phyloP scores from a whole-genome alignment of 2,113 vertebrate genomes.

The Neofelis nebulosa region DNA sequence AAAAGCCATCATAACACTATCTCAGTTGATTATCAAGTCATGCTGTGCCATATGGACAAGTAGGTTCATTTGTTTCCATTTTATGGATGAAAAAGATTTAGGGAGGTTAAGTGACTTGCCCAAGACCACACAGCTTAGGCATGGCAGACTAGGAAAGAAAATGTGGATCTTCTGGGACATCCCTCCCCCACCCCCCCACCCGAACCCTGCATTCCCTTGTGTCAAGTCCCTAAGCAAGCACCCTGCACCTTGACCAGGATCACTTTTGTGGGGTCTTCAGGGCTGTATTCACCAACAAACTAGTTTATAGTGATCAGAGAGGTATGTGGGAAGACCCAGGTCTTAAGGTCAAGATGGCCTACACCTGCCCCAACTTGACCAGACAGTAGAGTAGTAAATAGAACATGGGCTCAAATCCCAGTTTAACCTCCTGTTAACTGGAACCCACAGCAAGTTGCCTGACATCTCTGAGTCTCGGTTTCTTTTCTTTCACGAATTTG shows the following conservation, averaged over 20 bases:
- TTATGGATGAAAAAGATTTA: background rate
- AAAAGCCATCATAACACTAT: background rate
- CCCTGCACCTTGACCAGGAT: background rate
- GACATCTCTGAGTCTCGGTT: constrained; percentile 6
- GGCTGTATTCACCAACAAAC: background rate
- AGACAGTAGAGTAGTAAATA: background rate
- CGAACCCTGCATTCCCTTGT: background rate
- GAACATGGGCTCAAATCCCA: background rate
- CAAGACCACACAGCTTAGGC: background rate
- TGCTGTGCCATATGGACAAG: background rate
- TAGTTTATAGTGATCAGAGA: background rate
- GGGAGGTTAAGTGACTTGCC: background rate
- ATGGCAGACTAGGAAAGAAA: background rate
- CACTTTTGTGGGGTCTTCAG: background rate
- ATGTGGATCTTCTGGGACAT: background rate
- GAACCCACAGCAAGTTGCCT: background rate
- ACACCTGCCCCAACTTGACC: background rate
- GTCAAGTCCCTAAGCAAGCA: background rate
- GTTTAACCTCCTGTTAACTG: background rate
- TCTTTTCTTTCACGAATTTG: background rate
- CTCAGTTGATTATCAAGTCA: background rate
- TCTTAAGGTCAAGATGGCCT: background rate
- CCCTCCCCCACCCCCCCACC: fast-evolving
- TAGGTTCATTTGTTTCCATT: background rate
- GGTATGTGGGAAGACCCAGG: background rate